These are phyloP conservation scores for Ramphastos sulfuratus DNA, from an alignment of 2,113 vertebrate species.

Conservation along the genomic window DNA sequence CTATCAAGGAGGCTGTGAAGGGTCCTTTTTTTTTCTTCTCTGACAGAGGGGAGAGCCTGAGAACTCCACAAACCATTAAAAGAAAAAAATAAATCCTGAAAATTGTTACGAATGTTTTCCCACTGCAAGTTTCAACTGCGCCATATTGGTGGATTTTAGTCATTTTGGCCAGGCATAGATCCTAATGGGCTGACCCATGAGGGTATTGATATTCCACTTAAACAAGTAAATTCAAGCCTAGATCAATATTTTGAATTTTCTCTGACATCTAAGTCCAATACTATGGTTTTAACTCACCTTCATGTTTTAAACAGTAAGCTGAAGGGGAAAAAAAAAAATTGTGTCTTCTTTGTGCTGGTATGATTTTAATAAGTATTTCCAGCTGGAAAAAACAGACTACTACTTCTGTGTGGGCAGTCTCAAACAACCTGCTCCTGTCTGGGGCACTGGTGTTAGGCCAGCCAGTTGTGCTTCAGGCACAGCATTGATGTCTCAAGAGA, in stretches of 20 bases:
- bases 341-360: background rate
- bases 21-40: constrained; percentile 6
- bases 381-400: background rate
- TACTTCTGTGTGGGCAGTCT: background rate
- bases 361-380: background rate
- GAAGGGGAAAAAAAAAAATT: background rate
- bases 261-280: background rate
- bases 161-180: background rate
- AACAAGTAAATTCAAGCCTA: background rate
- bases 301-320: background rate
- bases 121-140: background rate
- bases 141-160: background rate
- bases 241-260: background rate
- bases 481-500: too few species aligned
- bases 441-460: background rate
- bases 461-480: too few species aligned
- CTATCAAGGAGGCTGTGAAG: constrained; percentile 51
- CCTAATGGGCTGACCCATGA: background rate
- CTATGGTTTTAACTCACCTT: background rate
- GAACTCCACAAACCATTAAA: background rate
- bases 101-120: background rate
- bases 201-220: background rate
- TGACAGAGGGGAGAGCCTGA: background rate
- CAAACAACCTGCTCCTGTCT: background rate
- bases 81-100: background rate